These are phyloP conservation scores for Parus major DNA, from an alignment of 2,113 vertebrate genomes.

Conservation along the genomic window DNA sequence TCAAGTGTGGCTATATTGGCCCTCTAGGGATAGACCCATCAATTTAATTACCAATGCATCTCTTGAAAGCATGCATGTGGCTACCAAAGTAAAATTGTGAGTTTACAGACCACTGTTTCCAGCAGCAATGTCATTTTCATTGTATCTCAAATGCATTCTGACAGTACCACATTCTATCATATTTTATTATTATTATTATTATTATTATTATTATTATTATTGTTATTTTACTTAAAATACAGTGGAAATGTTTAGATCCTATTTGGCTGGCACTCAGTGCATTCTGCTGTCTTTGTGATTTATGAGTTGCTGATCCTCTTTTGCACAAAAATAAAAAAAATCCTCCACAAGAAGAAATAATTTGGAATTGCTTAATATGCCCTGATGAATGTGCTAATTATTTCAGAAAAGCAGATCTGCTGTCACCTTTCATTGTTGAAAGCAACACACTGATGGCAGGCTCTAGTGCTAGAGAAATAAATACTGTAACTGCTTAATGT, in stretches of 20 bases:
- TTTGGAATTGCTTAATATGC: slow-evolving; percentile 22
- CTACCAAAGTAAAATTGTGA: background rate
- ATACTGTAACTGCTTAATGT: background rate
- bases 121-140: slow-evolving; percentile 11
- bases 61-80: background rate
- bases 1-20: background rate
- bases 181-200: background rate
- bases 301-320: slow-evolving; percentile 33
- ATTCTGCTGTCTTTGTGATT: slow-evolving; percentile 48
- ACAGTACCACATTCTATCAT: background rate
- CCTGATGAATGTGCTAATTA: slow-evolving; percentile 40
- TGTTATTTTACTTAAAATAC: slow-evolving; percentile 19
- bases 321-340: background rate
- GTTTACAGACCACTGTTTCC: background rate
- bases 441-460: background rate
- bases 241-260: background rate
- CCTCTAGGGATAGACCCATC: slow-evolving; percentile 15
- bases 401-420: background rate
- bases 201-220: background rate
- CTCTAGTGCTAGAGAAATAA: background rate
- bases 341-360: background rate
- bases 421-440: slow-evolving; percentile 9
- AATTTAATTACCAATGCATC: slow-evolving; percentile 3
- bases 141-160: background rate
- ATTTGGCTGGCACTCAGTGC: background rate